Evolutionary conservation across 2,113 vertebrate species (phyloP), one percentile per base, ranked within the genome.

Genomic region (Anhinga rufa): DNA sequence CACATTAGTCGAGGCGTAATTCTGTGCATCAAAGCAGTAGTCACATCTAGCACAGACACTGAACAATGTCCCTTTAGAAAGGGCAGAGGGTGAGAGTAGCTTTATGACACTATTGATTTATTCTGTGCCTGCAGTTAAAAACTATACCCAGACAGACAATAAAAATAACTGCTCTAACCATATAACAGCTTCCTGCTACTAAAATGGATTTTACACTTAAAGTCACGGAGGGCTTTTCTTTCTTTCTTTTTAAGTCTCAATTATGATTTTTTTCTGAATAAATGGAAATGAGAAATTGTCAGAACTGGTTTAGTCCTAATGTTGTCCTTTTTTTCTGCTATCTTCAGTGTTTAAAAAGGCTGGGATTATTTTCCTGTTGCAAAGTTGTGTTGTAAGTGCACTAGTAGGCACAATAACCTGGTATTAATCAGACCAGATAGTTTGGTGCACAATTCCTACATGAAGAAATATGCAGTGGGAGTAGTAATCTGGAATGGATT

Each of bases 121-220:
- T 98, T 93, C 96, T 97, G 95, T 95, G 97, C 98, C 98, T 98
- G 98, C 98, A 98, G 98, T 98, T 98, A 98, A 98, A 98, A 98
- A 98, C 97, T 97, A 97, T 97, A 98, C 97, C 97, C 98, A 98
- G 98, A 98, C 97, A 98, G 98, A 98, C 98, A 98, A 98, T 98
- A 98, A 98, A 98, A 98, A 98, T 98, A 98, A 98, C 97, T 98
- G 97, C 97, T 98, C 98, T 97, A 98, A 98, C 98, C 96, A 83
- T 98, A 98, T 97, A 97, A 72, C 96, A 80, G 97, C 97, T 98
- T 98, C 97, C 96, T 97, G 96, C 84, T 97, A 97, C 98, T 97
- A 97, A 98, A 98, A 98, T 98, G 97, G 98, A 98, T 98, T 98
- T 98, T 98, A 98, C 95, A 97, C 97, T 98, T 98, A 98, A 98